These are phyloP conservation scores for Holcopasites calliopsidis DNA, from an alignment of 1,140 invertebrate genomes.

Conservation along the genomic window DNA sequence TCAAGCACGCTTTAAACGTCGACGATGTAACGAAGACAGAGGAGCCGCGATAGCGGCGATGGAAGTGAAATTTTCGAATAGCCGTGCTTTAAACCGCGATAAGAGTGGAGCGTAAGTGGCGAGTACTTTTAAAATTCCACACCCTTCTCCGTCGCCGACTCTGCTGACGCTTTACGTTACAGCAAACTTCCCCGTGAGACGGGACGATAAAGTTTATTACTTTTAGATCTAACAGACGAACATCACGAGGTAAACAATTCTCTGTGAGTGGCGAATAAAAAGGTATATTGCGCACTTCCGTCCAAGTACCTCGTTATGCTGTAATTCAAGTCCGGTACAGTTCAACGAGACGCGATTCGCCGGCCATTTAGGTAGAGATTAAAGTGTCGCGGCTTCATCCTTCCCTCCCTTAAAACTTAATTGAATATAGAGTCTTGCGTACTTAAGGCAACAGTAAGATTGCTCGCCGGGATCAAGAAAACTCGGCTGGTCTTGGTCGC, in stretches of 20 bases:
- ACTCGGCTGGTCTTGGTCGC: background rate
- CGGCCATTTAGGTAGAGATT: slow-evolving; percentile 30
- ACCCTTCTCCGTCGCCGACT: background rate
- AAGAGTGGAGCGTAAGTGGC: background rate
- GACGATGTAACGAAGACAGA: slow-evolving; percentile 13
- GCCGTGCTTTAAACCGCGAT: background rate
- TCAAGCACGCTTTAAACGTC: background rate
- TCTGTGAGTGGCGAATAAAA: background rate
- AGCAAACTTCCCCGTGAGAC: background rate
- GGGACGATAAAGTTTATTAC: slow-evolving; percentile 37
- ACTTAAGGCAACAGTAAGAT: background rate
- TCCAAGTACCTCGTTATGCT: slow-evolving; percentile 23
- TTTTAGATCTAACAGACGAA: background rate
- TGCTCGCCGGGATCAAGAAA: background rate
- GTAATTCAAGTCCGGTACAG: slow-evolving; percentile 12
- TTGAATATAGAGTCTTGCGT: slow-evolving; percentile 32
- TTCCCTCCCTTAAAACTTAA: slow-evolving; percentile 41
- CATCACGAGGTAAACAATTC: background rate
- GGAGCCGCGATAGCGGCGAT: background rate
- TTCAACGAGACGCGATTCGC: slow-evolving; percentile 9
- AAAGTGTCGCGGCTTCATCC: slow-evolving; percentile 47
- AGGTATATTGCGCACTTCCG: slow-evolving; percentile 9
- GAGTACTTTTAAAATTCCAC: background rate
- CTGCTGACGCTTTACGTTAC: background rate
- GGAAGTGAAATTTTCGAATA: background rate